Percentiles rank a stretch among this genome's conserved stretches.
phyloP scores from a whole-genome alignment of 2,888 invertebrate species.

The Hyppa rectilinea region DNA sequence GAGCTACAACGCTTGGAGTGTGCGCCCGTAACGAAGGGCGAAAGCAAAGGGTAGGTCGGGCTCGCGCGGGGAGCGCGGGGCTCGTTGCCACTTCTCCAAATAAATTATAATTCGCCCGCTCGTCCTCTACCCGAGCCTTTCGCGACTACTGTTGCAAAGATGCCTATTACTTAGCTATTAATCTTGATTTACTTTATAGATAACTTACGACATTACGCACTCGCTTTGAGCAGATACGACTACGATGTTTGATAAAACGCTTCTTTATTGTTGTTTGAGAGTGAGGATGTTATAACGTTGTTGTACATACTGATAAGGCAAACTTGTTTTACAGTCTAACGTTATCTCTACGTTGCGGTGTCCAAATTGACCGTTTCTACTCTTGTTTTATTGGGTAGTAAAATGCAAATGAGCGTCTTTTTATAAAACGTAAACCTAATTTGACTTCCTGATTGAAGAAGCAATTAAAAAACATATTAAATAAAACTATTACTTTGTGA shows the following conservation, averaged over 20 bases:
- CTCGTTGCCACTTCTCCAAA: slow-evolving; percentile 91
- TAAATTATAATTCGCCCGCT: slow-evolving; percentile 91
- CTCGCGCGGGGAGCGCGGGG: slow-evolving; percentile 77
- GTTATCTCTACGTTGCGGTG: slow-evolving; percentile 21
- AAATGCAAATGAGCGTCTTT: slow-evolving; percentile 41
- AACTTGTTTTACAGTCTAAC: neutral
- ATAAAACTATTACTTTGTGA: neutral
- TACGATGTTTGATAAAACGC: slow-evolving; percentile 40
- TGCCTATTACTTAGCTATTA: slow-evolving; percentile 77
- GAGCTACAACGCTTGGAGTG: slow-evolving; percentile 82
- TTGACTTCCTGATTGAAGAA: slow-evolving; percentile 14
- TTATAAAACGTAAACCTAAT: slow-evolving; percentile 30
- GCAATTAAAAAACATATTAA: slow-evolving; percentile 4
- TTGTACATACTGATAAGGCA: slow-evolving; percentile 24
- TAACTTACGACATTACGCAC: slow-evolving; percentile 51
- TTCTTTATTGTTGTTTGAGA: slow-evolving; percentile 48
- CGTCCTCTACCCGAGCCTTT: slow-evolving; percentile 75
- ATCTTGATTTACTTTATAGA: slow-evolving; percentile 75
- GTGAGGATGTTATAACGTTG: slow-evolving; percentile 6
- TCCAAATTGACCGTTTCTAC: slow-evolving; percentile 30
- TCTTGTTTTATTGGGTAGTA: slow-evolving; percentile 32
- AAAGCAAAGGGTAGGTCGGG: slow-evolving; percentile 91
- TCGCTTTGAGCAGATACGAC: slow-evolving; percentile 37
- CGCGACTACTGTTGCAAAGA: slow-evolving; percentile 82
- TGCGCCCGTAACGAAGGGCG: slow-evolving; percentile 89